Conservation (phyloP, 1,140 invertebrate species). For the Panagrolaimus sp. region DNA sequence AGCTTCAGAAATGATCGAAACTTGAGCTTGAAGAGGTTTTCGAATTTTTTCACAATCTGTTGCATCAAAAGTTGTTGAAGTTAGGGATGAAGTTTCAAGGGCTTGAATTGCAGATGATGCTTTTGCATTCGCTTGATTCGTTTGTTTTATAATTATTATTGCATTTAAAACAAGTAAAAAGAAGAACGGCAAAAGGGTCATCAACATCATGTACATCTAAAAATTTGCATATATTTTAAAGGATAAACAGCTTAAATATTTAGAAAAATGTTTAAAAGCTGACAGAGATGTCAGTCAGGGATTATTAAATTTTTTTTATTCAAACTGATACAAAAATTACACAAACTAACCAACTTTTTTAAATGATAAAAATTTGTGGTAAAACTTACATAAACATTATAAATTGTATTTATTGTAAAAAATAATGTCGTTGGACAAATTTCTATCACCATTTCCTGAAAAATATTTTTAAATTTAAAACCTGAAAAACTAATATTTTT, state of each 20-base stretch:
- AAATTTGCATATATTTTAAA: slow-evolving; percentile 27
- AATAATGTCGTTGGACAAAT: slow-evolving; percentile 58
- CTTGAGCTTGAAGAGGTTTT: slow-evolving; percentile 14
- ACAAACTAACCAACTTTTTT: no score
- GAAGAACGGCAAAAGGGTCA: slow-evolving; percentile 57
- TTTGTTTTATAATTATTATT: slow-evolving; percentile 49
- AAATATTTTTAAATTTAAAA: not conserved
- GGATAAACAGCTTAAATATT: slow-evolving; percentile 46
- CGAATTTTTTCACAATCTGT: slow-evolving; percentile 7
- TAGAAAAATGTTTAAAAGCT: slow-evolving; percentile 38
- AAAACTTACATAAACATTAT: slow-evolving; percentile 33
- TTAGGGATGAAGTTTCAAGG: slow-evolving; percentile 13
- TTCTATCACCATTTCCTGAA: slow-evolving; percentile 56
- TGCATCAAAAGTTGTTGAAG: not conserved
- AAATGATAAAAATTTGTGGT: no score
- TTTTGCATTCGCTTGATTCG: slow-evolving; percentile 28
- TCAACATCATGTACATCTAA: slow-evolving; percentile 37
- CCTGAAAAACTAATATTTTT: no score
- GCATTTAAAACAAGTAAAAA: slow-evolving; percentile 54
- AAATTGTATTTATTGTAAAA: slow-evolving; percentile 54
- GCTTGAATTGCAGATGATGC: slow-evolving; percentile 15
- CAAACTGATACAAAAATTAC: no score
- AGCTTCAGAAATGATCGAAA: not conserved
- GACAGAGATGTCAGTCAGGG: slow-evolving; percentile 59
- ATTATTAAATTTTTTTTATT: no score